Conservation (phyloP, 1,140 invertebrate species). For the Plectrocnemia conspersa region DNA sequence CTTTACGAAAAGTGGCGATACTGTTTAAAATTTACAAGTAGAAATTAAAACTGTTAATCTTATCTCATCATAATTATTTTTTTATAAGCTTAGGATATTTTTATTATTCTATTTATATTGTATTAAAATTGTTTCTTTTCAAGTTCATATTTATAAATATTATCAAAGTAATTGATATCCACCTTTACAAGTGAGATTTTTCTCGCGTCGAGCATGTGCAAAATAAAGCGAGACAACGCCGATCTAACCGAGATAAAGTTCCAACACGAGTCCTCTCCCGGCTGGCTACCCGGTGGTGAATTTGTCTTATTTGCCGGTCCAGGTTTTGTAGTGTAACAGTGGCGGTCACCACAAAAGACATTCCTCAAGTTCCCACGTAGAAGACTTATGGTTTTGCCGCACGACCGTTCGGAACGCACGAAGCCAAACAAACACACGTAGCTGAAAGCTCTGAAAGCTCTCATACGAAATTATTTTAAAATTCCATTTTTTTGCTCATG, state of each 20-base stretch:
- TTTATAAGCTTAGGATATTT: too few species aligned
- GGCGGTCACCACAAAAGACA: conserved; percentile 15
- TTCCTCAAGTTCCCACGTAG: conserved; percentile 20
- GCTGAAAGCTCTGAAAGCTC: background rate
- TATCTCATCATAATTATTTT: too few species aligned
- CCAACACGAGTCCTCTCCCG: conserved; percentile 22
- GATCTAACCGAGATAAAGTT: conserved; percentile 19
- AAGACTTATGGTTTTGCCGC: conserved; percentile 24
- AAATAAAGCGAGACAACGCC: conserved; percentile 4
- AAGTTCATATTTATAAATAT: too few species aligned
- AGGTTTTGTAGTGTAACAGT: background rate
- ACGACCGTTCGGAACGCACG: too few species aligned
- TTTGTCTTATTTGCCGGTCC: conserved; percentile 2
- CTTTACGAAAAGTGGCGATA: too few species aligned
- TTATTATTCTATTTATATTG: too few species aligned
- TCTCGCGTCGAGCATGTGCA: background rate
- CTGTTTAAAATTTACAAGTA: too few species aligned
- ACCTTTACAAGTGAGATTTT: background rate
- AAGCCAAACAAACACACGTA: too few species aligned
- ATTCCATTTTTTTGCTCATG: too few species aligned
- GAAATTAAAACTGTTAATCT: too few species aligned
- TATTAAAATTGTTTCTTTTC: too few species aligned
- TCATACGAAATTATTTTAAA: background rate
- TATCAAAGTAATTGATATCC: conserved; percentile 3
- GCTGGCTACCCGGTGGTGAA: conserved; percentile 3